Evolutionary conservation across 2,797 vertebrate species (phyloP).

Genomic region (Gallinago nigripennis): DNA sequence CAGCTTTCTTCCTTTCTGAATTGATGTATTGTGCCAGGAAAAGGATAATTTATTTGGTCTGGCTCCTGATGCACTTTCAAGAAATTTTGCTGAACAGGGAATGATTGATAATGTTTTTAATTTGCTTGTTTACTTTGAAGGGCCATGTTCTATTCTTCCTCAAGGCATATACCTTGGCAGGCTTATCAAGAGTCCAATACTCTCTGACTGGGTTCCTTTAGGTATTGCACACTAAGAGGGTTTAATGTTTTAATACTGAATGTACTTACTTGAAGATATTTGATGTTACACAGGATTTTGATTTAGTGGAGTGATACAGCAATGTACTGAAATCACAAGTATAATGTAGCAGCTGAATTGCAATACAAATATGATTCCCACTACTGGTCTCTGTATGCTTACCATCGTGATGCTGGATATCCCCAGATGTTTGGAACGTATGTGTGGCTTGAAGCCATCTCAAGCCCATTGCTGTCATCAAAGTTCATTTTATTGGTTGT

Average conservation of each 20-base stretch:
- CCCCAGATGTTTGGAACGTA: background rate
- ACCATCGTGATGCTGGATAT: rapidly evolving
- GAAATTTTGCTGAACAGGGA: background rate
- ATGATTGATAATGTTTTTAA: background rate
- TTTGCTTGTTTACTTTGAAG: background rate
- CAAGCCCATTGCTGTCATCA: background rate
- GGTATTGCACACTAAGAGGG: background rate
- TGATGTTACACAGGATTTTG: background rate
- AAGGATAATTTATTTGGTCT: background rate
- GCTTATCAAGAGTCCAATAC: background rate
- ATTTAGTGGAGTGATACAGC: background rate
- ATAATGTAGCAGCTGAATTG: background rate
- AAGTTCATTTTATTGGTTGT: background rate
- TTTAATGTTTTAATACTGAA: background rate
- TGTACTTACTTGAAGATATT: background rate
- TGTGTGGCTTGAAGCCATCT: background rate
- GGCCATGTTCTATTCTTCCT: background rate
- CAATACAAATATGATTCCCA: background rate
- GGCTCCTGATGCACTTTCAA: background rate
- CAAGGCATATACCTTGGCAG: background rate
- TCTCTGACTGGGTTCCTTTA: background rate
- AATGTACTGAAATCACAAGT: background rate
- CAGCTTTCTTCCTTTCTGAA: background rate
- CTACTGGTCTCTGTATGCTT: background rate
- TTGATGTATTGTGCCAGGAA: background rate